Conservation (phyloP, 1,140 invertebrate genomes). For the Drosophila sp. region DNA sequence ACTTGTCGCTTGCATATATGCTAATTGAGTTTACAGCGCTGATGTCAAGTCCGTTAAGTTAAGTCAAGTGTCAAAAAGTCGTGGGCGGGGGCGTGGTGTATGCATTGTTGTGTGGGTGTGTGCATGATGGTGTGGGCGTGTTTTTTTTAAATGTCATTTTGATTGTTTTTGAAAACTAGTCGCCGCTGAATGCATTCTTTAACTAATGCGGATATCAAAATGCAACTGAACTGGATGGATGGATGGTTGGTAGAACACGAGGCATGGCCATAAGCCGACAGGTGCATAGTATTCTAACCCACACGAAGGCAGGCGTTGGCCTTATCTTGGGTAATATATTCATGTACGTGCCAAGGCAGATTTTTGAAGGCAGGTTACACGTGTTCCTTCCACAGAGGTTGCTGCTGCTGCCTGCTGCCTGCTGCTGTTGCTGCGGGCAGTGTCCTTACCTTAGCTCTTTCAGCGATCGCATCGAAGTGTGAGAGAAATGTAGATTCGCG, state of each 20-base stretch:
- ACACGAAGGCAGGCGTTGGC: slow-evolving; percentile 49
- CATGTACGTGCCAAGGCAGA: slow-evolving; percentile 75
- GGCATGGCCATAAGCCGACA: background rate
- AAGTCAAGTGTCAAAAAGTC: slow-evolving; percentile 39
- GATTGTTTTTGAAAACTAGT: slow-evolving; percentile 58
- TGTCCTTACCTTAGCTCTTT: slow-evolving; percentile 64
- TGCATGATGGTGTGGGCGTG: slow-evolving; percentile 23
- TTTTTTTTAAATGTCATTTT: slow-evolving; percentile 57
- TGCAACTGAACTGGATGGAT: slow-evolving; percentile 5
- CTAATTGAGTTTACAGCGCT: slow-evolving; percentile 59
- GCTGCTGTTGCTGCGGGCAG: slow-evolving; percentile 64
- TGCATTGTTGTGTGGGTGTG: slow-evolving; percentile 17
- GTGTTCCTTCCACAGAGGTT: slow-evolving; percentile 39
- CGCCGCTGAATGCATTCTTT: no score
- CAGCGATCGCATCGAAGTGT: slow-evolving; percentile 23
- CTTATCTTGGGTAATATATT: slow-evolving; percentile 77
- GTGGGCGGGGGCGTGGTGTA: slow-evolving; percentile 37
- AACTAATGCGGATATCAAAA: slow-evolving; percentile 61
- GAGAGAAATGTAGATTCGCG: slow-evolving; percentile 75
- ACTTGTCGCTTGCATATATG: slow-evolving; percentile 50
- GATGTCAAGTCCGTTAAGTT: slow-evolving; percentile 39
- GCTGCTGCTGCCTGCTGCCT: background rate
- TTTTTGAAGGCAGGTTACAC: slow-evolving; percentile 57
- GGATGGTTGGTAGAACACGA: background rate
- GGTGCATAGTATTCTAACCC: slow-evolving; percentile 33